phyloP scores from a whole-genome alignment of 2,113 vertebrate genomes.

The Delphinapterus leucas region DNA sequence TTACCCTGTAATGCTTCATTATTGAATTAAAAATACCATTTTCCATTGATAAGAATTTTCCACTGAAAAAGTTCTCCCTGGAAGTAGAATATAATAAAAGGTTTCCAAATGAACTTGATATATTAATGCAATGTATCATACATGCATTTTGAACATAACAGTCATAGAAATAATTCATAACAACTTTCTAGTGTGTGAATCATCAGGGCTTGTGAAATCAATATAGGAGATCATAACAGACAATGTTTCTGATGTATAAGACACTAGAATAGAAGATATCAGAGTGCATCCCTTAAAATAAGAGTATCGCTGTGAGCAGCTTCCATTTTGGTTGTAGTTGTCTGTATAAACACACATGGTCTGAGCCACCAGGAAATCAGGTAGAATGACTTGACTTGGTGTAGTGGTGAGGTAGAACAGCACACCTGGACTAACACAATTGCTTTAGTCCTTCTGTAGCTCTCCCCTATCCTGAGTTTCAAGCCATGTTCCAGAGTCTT shows the following conservation, averaged over 20 bases:
- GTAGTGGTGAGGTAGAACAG: background rate
- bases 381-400: background rate
- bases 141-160: background rate
- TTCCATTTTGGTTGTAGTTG: background rate
- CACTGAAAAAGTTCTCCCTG: background rate
- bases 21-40: background rate
- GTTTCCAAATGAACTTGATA: background rate
- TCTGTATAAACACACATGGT: background rate
- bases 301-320: background rate
- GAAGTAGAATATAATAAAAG: background rate
- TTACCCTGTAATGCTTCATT: background rate
- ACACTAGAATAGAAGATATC: background rate
- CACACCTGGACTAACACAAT: no score
- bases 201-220: background rate
- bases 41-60: background rate
- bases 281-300: background rate
- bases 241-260: background rate
- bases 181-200: background rate
- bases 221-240: background rate
- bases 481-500: background rate
- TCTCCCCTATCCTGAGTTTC: background rate
- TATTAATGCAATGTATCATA: background rate
- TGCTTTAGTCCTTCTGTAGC: accelerated
- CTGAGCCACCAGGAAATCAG: no score
- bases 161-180: background rate